Percentiles rank a stretch among this genome's conserved stretches.
These are phyloP conservation scores for Cosmia trapezina DNA, from an alignment of 2,888 invertebrate genomes.

Conservation along the genomic window DNA sequence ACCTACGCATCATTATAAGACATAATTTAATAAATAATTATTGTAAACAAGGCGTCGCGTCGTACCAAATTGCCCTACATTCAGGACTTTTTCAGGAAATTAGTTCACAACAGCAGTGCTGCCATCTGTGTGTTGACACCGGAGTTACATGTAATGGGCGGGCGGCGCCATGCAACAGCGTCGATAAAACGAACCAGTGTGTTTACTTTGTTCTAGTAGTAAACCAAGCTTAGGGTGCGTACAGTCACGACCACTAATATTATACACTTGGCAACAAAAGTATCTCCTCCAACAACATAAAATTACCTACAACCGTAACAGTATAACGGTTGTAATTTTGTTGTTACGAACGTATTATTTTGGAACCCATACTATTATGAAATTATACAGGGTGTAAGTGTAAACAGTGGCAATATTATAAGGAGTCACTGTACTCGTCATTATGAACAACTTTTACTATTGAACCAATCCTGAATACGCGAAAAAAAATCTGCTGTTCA, in stretches of 20 bases:
- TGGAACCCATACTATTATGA: too few species aligned
- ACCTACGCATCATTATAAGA: neutral
- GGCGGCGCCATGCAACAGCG: conserved; percentile 57
- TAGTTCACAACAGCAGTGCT: conserved; percentile 38
- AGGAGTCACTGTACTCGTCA: too few species aligned
- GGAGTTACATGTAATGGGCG: conserved; percentile 56
- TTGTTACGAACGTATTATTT: too few species aligned
- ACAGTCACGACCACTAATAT: neutral
- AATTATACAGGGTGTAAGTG: too few species aligned
- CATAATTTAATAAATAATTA: neutral
- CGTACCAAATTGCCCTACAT: conserved; percentile 45
- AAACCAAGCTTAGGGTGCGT: conserved; percentile 51
- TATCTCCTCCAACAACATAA: too few species aligned
- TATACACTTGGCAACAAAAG: neutral
- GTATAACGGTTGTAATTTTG: too few species aligned
- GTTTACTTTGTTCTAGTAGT: conserved; percentile 57
- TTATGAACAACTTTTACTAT: too few species aligned
- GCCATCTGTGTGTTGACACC: conserved; percentile 61
- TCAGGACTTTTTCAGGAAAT: conserved; percentile 38
- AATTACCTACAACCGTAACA: too few species aligned
- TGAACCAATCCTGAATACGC: too few species aligned
- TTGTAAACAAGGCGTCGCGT: conserved; percentile 19
- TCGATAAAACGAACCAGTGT: conserved; percentile 53
- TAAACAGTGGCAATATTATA: too few species aligned
- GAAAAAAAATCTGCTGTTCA: too few species aligned